These are phyloP conservation scores for Dryococelus australis DNA, from an alignment of 2,888 invertebrate genomes.

Conservation along the genomic window DNA sequence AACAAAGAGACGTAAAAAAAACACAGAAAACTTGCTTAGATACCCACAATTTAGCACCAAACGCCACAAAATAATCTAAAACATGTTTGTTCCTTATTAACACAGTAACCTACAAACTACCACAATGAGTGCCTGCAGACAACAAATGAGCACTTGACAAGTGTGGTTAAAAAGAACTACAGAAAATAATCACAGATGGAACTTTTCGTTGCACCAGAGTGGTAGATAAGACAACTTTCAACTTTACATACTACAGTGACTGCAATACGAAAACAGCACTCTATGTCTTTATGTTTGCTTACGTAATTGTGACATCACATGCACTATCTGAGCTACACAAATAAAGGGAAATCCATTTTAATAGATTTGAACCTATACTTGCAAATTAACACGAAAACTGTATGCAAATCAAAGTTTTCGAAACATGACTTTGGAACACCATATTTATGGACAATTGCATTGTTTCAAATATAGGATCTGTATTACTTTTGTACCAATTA, in stretches of 20 bases:
- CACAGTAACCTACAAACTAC: background rate
- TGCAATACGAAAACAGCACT: background rate
- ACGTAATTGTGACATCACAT: background rate
- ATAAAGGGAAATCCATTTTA: background rate
- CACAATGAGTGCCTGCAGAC: background rate
- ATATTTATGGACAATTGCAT: background rate
- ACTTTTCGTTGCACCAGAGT: background rate
- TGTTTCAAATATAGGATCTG: background rate
- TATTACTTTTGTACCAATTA: background rate
- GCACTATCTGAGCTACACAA: background rate
- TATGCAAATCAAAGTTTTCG: background rate
- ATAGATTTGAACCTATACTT: background rate
- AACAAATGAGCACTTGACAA: background rate
- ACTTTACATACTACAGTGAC: background rate
- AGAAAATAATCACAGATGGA: background rate
- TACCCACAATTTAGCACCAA: constrained; percentile 2
- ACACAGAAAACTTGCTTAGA: background rate
- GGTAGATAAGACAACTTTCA: background rate
- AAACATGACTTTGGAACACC: background rate
- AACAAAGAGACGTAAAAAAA: background rate
- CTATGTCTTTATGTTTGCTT: background rate
- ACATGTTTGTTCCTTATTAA: background rate
- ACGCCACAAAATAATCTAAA: background rate
- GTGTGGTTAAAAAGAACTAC: background rate
- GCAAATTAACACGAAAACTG: background rate